A percentile compares a stretch with the other conserved stretches of the same genome.
Evolutionary conservation across 2,888 invertebrate species (phyloP).

Genomic region (Callyntrura guangdongensis): DNA sequence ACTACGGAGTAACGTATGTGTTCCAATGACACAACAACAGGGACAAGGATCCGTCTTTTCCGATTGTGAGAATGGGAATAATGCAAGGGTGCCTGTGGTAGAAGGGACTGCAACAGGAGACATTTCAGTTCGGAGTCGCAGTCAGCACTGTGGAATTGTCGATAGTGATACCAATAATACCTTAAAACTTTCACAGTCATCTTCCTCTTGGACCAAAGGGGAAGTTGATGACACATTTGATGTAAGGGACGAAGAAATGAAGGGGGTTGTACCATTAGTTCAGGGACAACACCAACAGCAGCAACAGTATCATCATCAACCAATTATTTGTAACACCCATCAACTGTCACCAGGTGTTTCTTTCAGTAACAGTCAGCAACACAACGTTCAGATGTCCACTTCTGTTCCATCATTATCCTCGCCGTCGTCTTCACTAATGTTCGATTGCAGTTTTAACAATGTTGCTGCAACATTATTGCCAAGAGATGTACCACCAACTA

Average conservation of each 20-base stretch:
- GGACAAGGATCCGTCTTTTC: constrained; percentile 74
- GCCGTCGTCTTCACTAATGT: constrained; percentile 52
- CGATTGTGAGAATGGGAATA: constrained; percentile 78
- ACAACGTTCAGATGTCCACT: constrained; percentile 64
- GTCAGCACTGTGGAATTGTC: constrained; percentile 63
- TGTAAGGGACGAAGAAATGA: constrained; percentile 77
- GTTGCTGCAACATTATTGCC: constrained; percentile 63
- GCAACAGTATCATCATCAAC: constrained; percentile 30
- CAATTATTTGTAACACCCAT: constrained; percentile 39
- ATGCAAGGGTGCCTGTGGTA: constrained; percentile 65
- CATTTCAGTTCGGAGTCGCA: constrained; percentile 37
- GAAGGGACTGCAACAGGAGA: constrained; percentile 37
- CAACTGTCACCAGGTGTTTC: constrained; percentile 59
- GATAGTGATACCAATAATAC: constrained; percentile 77
- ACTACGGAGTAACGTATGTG: constrained; percentile 56
- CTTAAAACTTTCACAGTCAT: constrained; percentile 77
- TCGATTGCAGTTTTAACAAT: constrained; percentile 57
- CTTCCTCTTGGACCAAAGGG: constrained; percentile 61
- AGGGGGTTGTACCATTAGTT: constrained; percentile 62
- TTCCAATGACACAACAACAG: constrained; percentile 60
- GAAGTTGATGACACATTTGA: constrained; percentile 57
- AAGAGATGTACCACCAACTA: constrained; percentile 67
- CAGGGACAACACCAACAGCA: constrained; percentile 59
- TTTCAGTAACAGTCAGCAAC: constrained; percentile 68
- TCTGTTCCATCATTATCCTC: constrained; percentile 65